These are phyloP conservation scores for Diplodus sargus DNA, from an alignment of 2,797 vertebrate genomes.

Conservation along the genomic window DNA sequence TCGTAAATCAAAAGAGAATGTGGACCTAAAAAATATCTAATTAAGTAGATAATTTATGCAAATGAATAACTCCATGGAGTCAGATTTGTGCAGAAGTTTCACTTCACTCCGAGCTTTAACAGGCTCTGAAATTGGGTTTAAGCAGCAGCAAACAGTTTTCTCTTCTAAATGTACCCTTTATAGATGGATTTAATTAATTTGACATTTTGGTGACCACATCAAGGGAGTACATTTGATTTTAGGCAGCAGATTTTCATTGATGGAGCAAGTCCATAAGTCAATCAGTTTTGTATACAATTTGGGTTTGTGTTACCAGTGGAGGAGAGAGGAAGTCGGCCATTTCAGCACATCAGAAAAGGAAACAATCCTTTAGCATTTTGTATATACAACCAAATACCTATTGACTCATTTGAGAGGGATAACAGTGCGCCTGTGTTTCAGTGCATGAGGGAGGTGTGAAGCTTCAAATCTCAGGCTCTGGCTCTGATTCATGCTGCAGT, in stretches of 20 bases:
- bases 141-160: background rate
- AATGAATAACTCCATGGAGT: background rate
- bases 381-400: background rate
- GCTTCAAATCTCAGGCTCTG: conserved; percentile 30
- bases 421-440: background rate
- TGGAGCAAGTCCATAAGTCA: background rate
- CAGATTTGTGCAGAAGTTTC: conserved; percentile 3
- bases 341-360: background rate
- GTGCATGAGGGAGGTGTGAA: background rate
- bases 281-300: conserved; percentile 19
- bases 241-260: background rate
- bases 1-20: background rate
- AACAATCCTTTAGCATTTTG: background rate
- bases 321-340: background rate
- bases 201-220: background rate
- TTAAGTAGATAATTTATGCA: background rate
- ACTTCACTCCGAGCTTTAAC: conserved; percentile 9
- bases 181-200: conserved; percentile 8
- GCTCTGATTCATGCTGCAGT: conserved; percentile 47
- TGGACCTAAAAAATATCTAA: background rate
- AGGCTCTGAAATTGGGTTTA: background rate
- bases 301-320: background rate
- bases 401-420: background rate
- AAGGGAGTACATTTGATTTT: background rate
- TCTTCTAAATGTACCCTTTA: conserved; percentile 2